A percentile compares a stretch with the other conserved stretches of the same genome.
These are phyloP conservation scores for Proteles cristata DNA, from an alignment of 2,113 vertebrate genomes.

Conservation along the genomic window DNA sequence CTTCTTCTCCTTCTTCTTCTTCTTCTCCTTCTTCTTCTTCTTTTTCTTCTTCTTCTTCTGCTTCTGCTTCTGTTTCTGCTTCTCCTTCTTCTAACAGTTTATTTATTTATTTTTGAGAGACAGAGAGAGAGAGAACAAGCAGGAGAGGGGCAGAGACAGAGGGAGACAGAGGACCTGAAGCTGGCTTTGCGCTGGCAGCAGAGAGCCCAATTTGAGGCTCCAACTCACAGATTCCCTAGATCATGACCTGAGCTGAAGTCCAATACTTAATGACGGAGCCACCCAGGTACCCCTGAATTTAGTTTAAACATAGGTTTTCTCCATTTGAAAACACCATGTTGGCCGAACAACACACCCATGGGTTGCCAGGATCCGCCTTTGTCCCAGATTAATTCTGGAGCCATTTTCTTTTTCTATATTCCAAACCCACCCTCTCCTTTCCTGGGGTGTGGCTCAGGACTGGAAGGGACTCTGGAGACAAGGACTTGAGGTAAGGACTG, in stretches of 20 bases:
- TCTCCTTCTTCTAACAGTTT: too few species aligned
- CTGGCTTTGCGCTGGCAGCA: background rate
- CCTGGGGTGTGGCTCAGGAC: background rate
- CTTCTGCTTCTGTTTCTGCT: too few species aligned
- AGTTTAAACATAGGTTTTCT: conserved; percentile 27
- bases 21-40: too few species aligned
- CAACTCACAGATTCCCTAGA: too few species aligned
- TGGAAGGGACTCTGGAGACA: background rate
- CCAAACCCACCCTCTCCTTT: background rate
- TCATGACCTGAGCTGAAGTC: background rate
- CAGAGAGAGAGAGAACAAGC: background rate
- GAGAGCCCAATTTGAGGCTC: background rate
- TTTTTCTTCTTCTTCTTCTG: too few species aligned
- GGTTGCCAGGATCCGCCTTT: background rate
- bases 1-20: too few species aligned
- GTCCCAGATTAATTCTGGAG: background rate
- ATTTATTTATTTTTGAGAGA: background rate
- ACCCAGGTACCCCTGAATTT: background rate
- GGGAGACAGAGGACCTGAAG: background rate
- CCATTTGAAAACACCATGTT: background rate
- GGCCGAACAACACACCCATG: background rate
- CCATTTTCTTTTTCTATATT: background rate
- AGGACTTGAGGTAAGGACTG: background rate
- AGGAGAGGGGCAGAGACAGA: background rate
- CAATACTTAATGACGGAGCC: background rate